Percentiles rank a stretch among this genome's conserved stretches.
Conservation (phyloP, 2,113 vertebrate species). For the Forbesichthys papilliferus region DNA sequence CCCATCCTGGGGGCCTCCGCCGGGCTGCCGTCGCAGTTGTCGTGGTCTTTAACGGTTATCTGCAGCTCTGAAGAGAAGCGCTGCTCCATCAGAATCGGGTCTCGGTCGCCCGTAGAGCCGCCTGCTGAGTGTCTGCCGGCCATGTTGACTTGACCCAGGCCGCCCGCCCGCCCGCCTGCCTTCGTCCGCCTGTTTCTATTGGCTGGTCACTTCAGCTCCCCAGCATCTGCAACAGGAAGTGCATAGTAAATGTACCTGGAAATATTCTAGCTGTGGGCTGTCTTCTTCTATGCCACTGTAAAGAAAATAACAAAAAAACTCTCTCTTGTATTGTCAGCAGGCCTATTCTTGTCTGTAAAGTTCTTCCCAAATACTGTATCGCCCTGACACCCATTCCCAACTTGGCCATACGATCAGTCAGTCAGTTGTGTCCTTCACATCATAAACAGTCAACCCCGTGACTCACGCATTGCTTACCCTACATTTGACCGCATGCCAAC, state of each 20-base stretch:
- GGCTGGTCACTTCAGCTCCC: slow-evolving; percentile 8
- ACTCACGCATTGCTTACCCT: slow-evolving; percentile 40
- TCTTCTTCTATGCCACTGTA: too few relatives aligned
- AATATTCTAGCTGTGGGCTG: too few relatives aligned
- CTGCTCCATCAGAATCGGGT: slow-evolving; percentile 66
- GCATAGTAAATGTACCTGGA: neutral
- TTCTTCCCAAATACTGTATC: too few relatives aligned
- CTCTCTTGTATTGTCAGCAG: too few relatives aligned
- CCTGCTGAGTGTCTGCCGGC: slow-evolving; percentile 50
- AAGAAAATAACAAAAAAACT: too few relatives aligned
- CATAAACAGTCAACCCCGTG: slow-evolving; percentile 39
- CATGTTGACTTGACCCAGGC: slow-evolving; percentile 57
- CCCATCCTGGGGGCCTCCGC: neutral
- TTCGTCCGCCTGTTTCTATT: slow-evolving; percentile 6
- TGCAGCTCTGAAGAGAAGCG: slow-evolving; percentile 72
- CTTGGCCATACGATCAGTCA: neutral
- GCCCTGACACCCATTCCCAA: slow-evolving; percentile 2
- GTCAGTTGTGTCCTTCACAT: slow-evolving; percentile 29
- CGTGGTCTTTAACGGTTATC: slow-evolving; percentile 48
- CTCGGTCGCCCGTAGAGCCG: slow-evolving; percentile 63
- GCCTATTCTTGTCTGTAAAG: too few relatives aligned
- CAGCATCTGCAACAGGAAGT: slow-evolving; percentile 39
- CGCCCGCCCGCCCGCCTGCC: neutral
- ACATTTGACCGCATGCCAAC: slow-evolving; percentile 24
- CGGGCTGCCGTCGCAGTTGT: slow-evolving; percentile 25